Conservation (phyloP, 2,888 invertebrate genomes). For the Xestia rhomboidea region DNA sequence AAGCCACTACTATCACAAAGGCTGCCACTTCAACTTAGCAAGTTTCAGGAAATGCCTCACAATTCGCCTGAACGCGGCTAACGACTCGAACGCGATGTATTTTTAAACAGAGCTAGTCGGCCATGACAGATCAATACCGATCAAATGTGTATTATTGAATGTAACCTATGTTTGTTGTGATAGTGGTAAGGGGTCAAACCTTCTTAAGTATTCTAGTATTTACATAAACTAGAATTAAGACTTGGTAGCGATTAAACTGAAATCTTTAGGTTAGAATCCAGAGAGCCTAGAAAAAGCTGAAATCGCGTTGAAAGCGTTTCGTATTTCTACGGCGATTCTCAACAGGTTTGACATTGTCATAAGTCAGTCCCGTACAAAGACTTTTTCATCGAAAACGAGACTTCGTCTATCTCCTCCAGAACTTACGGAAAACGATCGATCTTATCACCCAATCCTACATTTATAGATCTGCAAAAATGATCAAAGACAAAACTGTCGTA, state of each 20-base stretch:
- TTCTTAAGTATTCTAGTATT: not conserved
- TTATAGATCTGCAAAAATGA: too few species aligned
- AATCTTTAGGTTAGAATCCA: too few species aligned
- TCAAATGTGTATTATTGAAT: constrained; percentile 39
- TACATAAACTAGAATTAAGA: too few species aligned
- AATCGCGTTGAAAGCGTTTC: not conserved
- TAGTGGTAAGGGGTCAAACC: not conserved
- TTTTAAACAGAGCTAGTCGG: constrained; percentile 43
- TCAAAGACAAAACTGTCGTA: too few species aligned
- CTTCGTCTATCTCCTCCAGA: too few species aligned
- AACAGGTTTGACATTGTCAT: not conserved
- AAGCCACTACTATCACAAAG: not conserved
- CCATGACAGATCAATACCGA: constrained; percentile 55
- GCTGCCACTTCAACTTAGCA: not conserved
- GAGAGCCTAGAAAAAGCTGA: not conserved
- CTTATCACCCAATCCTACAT: too few species aligned
- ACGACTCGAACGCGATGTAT: constrained; percentile 47
- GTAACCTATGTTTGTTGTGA: not conserved
- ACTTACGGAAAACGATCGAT: too few species aligned
- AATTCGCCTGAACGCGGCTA: constrained; percentile 20
- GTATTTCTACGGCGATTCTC: not conserved
- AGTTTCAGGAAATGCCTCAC: constrained; percentile 23
- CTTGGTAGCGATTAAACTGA: too few species aligned
- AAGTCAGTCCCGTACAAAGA: too few species aligned
- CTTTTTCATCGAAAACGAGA: too few species aligned